Evolutionary conservation across 2,797 vertebrate genomes (phyloP), one percentile per base, ranked within the genome.

Genomic region (Potorous gilbertii): DNA sequence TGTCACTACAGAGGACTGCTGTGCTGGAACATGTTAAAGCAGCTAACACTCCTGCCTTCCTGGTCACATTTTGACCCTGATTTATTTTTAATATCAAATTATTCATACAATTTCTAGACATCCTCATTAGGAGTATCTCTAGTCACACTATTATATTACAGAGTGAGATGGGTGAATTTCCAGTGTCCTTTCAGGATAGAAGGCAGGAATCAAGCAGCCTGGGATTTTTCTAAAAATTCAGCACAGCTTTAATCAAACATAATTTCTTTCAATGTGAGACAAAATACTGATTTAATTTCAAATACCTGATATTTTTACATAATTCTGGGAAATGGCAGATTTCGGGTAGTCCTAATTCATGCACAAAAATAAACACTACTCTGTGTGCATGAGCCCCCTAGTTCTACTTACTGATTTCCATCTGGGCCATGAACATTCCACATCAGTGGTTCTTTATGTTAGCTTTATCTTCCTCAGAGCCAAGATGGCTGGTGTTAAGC

Each of bases 321-420:
- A 92, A 94, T 52, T 92, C 66, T 95, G 90, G 95, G 90, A 57
- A 56, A 91, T 92, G 95, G 87, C 96, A 94, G 96, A 59, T 91
- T 92, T 16, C 12, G 54, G 1, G n/a, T 46, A 40, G 2, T 40
- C 40, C 18, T 24, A 46, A 81, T 74, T 40, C n/a, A 40, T 74
- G 66, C n/a, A 81, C 74, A 81, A 46, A 46, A 81, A 46, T 40
- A 46, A 40, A 81, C 21, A 81, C n/a, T 74, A 9, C n/a, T 74
- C 66, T 40, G n/a, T 24, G 13, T 9, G 2, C 18, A 2, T 24
- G 18, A 74, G 66, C 18, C 16, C 66, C 34, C 10, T 8, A 59
- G 56, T 27, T 27, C 56, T 5, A 62, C 34, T 18, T 66, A 34
- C 34, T 66, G 34, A 66, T n/a, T 14, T n/a, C 18, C 5, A 34